A percentile compares a stretch with the other conserved stretches of the same genome.
phyloP scores from a whole-genome alignment of 2,797 vertebrate species.

The Sebastes glaucus region DNA sequence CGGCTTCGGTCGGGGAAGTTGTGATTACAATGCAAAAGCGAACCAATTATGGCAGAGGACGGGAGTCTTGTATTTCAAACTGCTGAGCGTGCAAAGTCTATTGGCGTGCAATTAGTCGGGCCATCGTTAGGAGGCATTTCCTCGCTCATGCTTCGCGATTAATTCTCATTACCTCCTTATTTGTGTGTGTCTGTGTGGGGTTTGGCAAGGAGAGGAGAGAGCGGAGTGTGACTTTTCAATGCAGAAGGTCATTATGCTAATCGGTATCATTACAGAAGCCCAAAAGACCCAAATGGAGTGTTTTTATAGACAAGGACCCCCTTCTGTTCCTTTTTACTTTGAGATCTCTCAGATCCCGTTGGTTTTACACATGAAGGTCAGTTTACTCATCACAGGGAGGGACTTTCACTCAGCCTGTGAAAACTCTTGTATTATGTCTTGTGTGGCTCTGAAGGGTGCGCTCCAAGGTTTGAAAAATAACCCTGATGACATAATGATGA shows the following conservation, averaged over 20 bases:
- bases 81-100: constrained; percentile 72
- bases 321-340: neutral
- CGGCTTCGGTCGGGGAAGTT: constrained; percentile 42
- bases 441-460: too few species aligned
- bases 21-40: constrained; percentile 62
- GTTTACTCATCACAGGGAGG: neutral
- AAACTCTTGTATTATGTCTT: neutral
- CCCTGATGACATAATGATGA: too few species aligned
- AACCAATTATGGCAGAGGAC: constrained; percentile 52
- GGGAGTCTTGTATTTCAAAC: constrained; percentile 59
- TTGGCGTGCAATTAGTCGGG: constrained; percentile 71
- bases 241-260: constrained; percentile 42
- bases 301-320: neutral
- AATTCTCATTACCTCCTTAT: constrained; percentile 65
- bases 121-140: constrained; percentile 67
- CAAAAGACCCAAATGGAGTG: constrained; percentile 7
- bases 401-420: neutral
- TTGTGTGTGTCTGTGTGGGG: constrained; percentile 8
- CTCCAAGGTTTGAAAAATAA: too few species aligned
- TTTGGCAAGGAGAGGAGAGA: constrained; percentile 2
- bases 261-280: constrained; percentile 33
- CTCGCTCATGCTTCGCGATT: constrained; percentile 53
- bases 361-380: neutral
- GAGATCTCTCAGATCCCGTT: neutral
- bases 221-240: constrained; percentile 49